Conservation (phyloP, 2,113 vertebrate genomes). For the Megaptera novaeangliae region DNA sequence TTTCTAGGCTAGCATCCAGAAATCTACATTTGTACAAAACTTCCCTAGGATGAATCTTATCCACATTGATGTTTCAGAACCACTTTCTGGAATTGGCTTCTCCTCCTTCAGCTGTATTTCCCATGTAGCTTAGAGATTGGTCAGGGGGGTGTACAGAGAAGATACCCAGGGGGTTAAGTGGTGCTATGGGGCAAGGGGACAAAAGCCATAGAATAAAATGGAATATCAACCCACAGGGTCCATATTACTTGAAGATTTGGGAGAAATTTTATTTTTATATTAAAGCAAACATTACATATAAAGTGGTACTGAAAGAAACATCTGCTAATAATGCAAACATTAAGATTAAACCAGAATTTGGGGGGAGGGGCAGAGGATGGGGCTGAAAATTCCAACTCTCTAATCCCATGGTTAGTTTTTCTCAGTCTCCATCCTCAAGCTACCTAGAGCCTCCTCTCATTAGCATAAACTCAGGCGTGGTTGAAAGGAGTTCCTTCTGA, state of each 20-base stretch:
- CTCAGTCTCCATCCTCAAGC: background rate
- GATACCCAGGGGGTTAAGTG: background rate
- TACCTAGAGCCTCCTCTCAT: background rate
- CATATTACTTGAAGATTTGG: background rate
- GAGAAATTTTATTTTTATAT: background rate
- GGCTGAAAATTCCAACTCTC: background rate
- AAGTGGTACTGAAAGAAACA: background rate
- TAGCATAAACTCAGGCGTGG: background rate
- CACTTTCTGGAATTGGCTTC: background rate
- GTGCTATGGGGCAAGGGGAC: background rate
- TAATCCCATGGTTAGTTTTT: background rate
- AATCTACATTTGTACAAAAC: background rate
- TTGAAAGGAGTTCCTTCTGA: background rate
- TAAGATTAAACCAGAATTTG: background rate
- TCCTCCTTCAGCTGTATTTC: background rate
- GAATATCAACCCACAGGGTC: background rate
- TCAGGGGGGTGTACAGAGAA: background rate
- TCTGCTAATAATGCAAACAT: background rate
- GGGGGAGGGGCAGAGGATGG: background rate
- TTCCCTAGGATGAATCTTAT: background rate
- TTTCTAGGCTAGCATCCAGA: background rate
- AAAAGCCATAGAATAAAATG: background rate
- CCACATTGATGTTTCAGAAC: background rate
- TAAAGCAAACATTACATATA: background rate
- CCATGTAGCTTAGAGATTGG: background rate